phyloP scores from a whole-genome alignment of 2,113 vertebrate species.

The Passer domesticus region DNA sequence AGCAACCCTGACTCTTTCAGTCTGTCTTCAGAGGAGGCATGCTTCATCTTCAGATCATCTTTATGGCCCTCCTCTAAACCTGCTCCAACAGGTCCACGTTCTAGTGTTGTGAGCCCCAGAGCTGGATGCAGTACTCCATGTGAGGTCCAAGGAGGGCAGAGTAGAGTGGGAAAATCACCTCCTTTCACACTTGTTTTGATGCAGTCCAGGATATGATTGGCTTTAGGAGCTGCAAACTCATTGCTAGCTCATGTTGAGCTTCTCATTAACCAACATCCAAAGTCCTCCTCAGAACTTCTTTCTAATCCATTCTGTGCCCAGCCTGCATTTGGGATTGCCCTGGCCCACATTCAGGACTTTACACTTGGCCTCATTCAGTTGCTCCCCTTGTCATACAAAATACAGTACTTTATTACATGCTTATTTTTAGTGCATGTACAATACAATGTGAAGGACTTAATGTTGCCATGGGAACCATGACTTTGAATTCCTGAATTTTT shows the following conservation, averaged over 20 bases:
- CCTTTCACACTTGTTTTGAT: background rate
- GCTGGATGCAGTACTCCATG: too few species aligned
- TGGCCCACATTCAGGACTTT: background rate
- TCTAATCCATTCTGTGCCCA: background rate
- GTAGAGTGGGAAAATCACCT: background rate
- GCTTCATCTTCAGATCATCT: background rate
- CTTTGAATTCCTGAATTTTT: constrained; percentile 46
- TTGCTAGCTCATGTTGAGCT: background rate
- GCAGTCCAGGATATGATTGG: background rate
- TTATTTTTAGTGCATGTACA: constrained; percentile 60
- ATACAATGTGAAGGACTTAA: constrained; percentile 31
- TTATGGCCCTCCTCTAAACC: background rate
- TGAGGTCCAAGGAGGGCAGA: background rate
- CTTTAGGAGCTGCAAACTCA: background rate
- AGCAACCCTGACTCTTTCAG: background rate
- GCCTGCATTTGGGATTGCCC: background rate
- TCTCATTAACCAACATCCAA: background rate
- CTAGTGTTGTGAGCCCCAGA: background rate
- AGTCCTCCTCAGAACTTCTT: background rate
- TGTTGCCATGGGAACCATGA: constrained; percentile 58
- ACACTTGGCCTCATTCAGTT: background rate
- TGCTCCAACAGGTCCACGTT: background rate
- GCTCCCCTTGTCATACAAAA: background rate
- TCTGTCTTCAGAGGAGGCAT: background rate
- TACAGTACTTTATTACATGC: constrained; percentile 22